Base-by-base conservation (phyloP, 2,797 vertebrate species). In the Enoplosus armatus region DNA sequence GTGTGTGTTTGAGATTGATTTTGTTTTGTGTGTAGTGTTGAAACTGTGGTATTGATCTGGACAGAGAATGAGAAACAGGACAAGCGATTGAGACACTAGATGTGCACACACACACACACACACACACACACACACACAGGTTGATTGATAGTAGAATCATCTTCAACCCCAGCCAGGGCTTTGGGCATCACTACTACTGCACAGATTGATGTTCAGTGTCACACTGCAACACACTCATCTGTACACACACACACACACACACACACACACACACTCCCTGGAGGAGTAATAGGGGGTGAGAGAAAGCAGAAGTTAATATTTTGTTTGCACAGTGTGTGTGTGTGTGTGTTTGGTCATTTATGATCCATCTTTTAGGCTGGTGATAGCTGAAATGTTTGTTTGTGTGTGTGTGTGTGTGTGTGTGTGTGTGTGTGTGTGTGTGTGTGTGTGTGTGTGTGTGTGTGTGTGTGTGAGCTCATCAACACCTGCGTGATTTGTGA, bases 141-240 rank as follows among this genome's bases (percentile, higher is more conserved):
- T 77, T 90, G 89, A 93, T 87, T 91, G 84, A 93, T 92, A 81
- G 79, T 43, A 59, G 71, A 85, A 89, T 90, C 74, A 85, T 89
- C 67, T 80, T 76, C 62, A 61, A 48, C 72, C 56, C 27, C 73
- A 76, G 54, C 72, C 64, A 39, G 54, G 31, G 82, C 82, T 84
- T 73, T 75, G 68, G 74, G 72, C 45, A 48, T 70, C 61, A 61
- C 33, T 10, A 47, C 48, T 50, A 18, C 55, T 53, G 39, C 65
- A 50, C 64, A 87, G 87, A 88, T 87, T 89, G 87, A 90, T 90
- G 85, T 60, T 43, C 61, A 56, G 71, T 79, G 79, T 80, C 87
- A 63, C 59, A 39, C n/a, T 70, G 67, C 16, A 22, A 62, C 67
- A 77, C 50, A 60, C 51, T 60, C 50, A 50, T 4, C 11, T 33